A percentile compares a stretch with the other conserved stretches of the same genome.
Evolutionary conservation across 2,113 vertebrate species (phyloP).

Genomic region (Tupaia tana): DNA sequence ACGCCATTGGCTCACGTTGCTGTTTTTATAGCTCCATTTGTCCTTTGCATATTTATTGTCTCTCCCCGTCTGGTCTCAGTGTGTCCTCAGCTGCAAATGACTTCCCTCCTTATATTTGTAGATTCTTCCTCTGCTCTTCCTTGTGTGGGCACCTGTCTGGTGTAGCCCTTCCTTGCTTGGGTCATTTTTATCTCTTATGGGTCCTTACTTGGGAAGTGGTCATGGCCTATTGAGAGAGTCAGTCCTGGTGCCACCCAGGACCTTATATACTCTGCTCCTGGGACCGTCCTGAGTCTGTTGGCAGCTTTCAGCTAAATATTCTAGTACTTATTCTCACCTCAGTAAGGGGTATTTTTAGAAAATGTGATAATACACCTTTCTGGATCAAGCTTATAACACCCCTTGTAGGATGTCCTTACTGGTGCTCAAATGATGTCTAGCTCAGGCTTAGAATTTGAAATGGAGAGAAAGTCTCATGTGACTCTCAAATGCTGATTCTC

Average conservation of each 20-base stretch:
- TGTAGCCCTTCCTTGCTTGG: neutral
- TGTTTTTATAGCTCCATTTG: neutral
- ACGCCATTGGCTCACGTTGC: neutral
- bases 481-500: no score
- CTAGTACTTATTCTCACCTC: neutral
- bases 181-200: neutral
- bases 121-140: neutral
- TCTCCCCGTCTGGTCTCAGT: neutral
- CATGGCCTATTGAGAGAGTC: neutral
- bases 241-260: neutral
- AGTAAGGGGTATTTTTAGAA: constrained; percentile 18
- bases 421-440: neutral
- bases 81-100: neutral
- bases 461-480: neutral
- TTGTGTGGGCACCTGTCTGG: neutral
- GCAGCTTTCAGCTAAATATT: neutral
- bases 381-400: neutral
- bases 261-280: neutral
- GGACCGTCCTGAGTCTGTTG: neutral
- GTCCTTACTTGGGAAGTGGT: neutral
- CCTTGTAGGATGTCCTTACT: neutral
- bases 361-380: neutral
- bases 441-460: constrained; percentile 34
- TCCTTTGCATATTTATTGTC: neutral
- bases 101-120: neutral